Conservation (phyloP, 2,888 invertebrate species). For the Macrosiphum euphorbiae region DNA sequence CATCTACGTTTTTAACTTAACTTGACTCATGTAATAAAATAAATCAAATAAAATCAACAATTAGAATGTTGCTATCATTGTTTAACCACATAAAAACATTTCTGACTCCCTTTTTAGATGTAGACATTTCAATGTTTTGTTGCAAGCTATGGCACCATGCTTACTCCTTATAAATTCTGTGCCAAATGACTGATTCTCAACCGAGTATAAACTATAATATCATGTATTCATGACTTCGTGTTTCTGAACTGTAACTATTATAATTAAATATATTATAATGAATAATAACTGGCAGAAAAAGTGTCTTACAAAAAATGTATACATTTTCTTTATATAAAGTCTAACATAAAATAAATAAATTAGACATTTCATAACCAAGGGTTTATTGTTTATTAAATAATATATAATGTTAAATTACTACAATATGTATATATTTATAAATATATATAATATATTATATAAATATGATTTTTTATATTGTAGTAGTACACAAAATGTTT, state of each 20-base stretch:
- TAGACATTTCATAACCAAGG: constrained; percentile 52
- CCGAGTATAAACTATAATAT: no score
- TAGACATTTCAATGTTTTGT: not conserved
- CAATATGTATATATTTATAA: not conserved
- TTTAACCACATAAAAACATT: not conserved
- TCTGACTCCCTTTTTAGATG: not conserved
- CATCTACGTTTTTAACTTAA: not conserved
- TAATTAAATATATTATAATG: not conserved
- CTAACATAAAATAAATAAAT: not conserved
- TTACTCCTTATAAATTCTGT: not conserved
- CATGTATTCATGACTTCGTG: not conserved
- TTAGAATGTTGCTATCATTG: not conserved
- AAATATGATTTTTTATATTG: constrained; percentile 17
- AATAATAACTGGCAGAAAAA: not conserved
- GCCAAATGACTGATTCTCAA: not conserved
- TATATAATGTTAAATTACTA: constrained; percentile 55
- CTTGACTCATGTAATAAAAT: not conserved
- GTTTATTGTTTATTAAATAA: constrained; percentile 58
- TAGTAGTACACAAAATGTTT: constrained; percentile 34
- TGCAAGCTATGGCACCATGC: not conserved
- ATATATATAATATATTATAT: not conserved
- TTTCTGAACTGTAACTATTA: not conserved
- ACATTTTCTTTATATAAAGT: not conserved
- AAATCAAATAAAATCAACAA: not conserved
- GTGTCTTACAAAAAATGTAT: not conserved